Conservation (phyloP, 2,797 vertebrate genomes). For the Eurystomus glaucurus region DNA sequence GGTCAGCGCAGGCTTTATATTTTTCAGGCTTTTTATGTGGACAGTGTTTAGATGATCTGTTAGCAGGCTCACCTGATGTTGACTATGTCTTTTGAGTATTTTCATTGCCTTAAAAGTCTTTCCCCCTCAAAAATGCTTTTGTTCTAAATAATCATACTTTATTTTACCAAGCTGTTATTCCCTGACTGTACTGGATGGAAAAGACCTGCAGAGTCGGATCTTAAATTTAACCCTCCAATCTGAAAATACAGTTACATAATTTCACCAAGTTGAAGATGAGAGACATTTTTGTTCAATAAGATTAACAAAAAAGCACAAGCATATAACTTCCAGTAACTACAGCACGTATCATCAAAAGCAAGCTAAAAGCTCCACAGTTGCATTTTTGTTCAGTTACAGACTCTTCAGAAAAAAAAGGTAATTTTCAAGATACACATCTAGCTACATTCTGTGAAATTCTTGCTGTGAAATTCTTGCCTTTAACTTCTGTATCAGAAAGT, state of each 20-base stretch:
- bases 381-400: background rate
- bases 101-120: background rate
- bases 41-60: background rate
- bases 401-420: background rate
- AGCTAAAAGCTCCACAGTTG: background rate
- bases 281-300: background rate
- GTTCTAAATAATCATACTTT: background rate
- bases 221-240: background rate
- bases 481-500: background rate
- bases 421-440: background rate
- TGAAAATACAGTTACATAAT: background rate
- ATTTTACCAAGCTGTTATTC: background rate
- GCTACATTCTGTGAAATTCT: background rate
- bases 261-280: background rate
- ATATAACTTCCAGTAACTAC: background rate
- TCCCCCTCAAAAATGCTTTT: background rate
- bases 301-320: background rate
- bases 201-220: background rate
- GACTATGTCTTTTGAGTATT: background rate
- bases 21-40: background rate
- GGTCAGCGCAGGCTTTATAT: background rate
- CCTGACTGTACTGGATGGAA: background rate
- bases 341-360: background rate
- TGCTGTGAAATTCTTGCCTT: background rate
- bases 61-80: background rate